Base-by-base conservation (phyloP, 2,888 invertebrate species). In the Hofmannophila pseudospretella region DNA sequence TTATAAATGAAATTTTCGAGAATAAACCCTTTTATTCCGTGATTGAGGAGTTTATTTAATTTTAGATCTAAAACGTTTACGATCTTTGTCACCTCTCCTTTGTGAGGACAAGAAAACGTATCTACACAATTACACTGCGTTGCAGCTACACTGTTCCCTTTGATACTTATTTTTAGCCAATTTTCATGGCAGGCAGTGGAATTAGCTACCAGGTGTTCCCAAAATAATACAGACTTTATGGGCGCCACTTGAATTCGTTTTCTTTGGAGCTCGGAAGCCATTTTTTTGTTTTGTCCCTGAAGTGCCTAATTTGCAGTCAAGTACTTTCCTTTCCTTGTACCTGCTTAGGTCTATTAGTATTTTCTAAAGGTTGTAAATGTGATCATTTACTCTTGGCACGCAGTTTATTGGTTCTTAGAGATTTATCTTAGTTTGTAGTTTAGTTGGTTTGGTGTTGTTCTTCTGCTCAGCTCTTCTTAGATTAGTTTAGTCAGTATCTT, bases 41-140 rank as follows among this genome's bases (percentile, higher is more conserved):
- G 58, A 70, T 68, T 62, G 49, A 61, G 57, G 55, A 54, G 20
- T 26, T n/a, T 54, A 52, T 66, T 62, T 71, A 70, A 69, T 64
- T 73, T 71, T 68, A 74, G 65, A 51, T 49, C 44, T 53, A 44
- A 60, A 65, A 50, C 67, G 64, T 72, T 72, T 65, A 76, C 67
- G 65, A 65, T 64, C 63, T 58, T 64, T 68, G 75, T 72, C 72
- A 66, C 70, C 62, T 67, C 52, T 39, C 50, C 64, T 75, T 75
- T 71, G 68, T 72, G 59, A 58, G 47, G 47, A 49, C 56, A 54
- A 58, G 56, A 57, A 54, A 55, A 49, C 23, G 35, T 35, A n/a
- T 31, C 48, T 50, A 47, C 51, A 51, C n/a, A 37, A 29, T 25
- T 35, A 48, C 44, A 42, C 46, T 36, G 46, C 47, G 42, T 48